A percentile compares a stretch with the other conserved stretches of the same genome.
Conservation (phyloP, 1,140 invertebrate genomes). For the Euura lappo region DNA sequence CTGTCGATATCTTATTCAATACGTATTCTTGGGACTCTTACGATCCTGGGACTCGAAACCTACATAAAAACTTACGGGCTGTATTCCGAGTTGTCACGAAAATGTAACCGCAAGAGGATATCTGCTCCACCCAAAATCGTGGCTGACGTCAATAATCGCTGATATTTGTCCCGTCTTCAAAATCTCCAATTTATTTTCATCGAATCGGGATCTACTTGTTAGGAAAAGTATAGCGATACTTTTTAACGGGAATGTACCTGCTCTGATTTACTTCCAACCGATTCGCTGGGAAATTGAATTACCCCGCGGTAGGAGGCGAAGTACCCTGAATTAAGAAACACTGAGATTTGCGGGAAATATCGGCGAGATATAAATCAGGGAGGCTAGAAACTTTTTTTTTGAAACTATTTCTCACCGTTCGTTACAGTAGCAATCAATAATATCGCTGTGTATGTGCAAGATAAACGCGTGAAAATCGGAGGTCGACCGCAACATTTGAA, state of each 20-base stretch:
- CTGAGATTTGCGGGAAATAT: slow-evolving; percentile 58
- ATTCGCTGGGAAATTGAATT: slow-evolving; percentile 56
- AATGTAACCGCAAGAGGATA: neutral
- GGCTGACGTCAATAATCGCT: slow-evolving; percentile 24
- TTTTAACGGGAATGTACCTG: slow-evolving; percentile 25
- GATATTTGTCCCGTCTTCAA: slow-evolving; percentile 9
- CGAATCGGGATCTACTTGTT: too few relatives aligned
- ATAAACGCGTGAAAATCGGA: too few relatives aligned
- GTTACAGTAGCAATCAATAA: slow-evolving; percentile 32
- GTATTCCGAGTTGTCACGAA: slow-evolving; percentile 31
- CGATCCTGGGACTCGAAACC: slow-evolving; percentile 9
- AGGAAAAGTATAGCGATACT: neutral
- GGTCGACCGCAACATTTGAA: too few relatives aligned
- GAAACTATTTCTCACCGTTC: slow-evolving; percentile 31
- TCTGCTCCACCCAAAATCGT: neutral
- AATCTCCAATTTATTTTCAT: slow-evolving; percentile 37
- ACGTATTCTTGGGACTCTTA: neutral
- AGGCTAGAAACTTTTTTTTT: slow-evolving; percentile 48
- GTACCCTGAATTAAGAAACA: slow-evolving; percentile 59
- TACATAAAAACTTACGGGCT: slow-evolving; percentile 32
- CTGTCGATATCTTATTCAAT: slow-evolving; percentile 4
- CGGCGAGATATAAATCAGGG: slow-evolving; percentile 56
- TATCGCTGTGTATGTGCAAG: slow-evolving; percentile 6
- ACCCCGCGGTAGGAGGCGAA: slow-evolving; percentile 36
- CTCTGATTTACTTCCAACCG: slow-evolving; percentile 55